phyloP scores from a whole-genome alignment of 2,113 vertebrate species.

The Panthera uncia region DNA sequence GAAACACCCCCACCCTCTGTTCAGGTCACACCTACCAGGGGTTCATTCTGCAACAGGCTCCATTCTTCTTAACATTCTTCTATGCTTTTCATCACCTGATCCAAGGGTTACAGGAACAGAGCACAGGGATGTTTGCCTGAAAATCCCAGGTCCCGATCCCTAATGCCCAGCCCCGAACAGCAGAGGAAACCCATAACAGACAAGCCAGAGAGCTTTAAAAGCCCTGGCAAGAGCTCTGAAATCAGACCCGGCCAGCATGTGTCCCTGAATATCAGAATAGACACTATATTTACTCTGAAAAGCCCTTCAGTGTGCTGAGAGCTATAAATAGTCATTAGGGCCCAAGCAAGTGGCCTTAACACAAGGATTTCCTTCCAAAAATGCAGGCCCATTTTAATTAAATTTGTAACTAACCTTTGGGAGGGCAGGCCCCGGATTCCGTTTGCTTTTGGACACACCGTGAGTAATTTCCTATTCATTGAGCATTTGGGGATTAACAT shows the following conservation, averaged over 20 bases:
- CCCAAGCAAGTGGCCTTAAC: slow-evolving; percentile 66
- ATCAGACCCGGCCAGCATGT: slow-evolving; percentile 77
- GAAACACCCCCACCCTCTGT: neutral
- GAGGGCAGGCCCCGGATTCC: slow-evolving; percentile 1
- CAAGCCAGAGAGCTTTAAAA: slow-evolving; percentile 20
- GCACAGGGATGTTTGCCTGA: neutral
- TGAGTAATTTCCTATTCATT: slow-evolving; percentile 80
- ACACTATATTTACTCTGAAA: slow-evolving; percentile 85
- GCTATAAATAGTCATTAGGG: slow-evolving; percentile 78
- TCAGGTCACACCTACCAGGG: neutral
- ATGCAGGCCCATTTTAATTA: slow-evolving; percentile 68
- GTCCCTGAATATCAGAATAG: slow-evolving; percentile 64
- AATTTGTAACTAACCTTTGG: slow-evolving; percentile 30
- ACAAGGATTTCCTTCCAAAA: slow-evolving; percentile 65
- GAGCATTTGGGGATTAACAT: neutral
- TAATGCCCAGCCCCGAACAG: neutral
- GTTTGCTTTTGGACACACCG: slow-evolving; percentile 47
- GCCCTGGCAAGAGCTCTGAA: slow-evolving; percentile 31
- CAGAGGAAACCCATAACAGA: neutral
- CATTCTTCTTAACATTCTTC: neutral
- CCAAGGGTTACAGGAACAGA: neutral
- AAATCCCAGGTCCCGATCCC: neutral
- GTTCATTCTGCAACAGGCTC: neutral
- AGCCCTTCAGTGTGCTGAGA: slow-evolving; percentile 60
- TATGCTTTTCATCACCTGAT: neutral